Evolutionary conservation across 2,888 invertebrate species (phyloP).

Genomic region (Scaptomyza parva): DNA sequence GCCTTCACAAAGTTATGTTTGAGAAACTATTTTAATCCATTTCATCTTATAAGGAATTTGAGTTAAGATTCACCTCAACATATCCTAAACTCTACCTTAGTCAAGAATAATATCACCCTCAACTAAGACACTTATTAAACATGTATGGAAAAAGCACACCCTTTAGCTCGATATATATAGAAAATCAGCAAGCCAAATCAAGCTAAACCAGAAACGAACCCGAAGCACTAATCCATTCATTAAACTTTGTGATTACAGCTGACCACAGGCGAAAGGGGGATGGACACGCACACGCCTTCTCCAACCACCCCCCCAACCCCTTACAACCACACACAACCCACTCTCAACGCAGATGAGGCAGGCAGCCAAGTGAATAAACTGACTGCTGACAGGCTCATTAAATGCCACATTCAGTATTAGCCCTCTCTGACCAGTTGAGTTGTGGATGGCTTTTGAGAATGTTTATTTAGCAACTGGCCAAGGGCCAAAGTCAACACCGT

Average conservation of each 20-base stretch:
- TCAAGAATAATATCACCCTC: neutral
- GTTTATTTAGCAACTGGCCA: slow-evolving; percentile 57
- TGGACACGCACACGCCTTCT: slow-evolving; percentile 29
- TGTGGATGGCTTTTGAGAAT: slow-evolving; percentile 9
- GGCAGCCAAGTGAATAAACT: slow-evolving; percentile 55
- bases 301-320: too few relatives aligned
- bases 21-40: too few relatives aligned
- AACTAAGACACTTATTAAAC: slow-evolving; percentile 7
- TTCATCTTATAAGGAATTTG: too few relatives aligned
- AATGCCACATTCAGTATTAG: slow-evolving; percentile 71
- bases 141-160: slow-evolving; percentile 18
- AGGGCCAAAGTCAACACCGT: slow-evolving; percentile 71
- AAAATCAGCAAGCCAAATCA: neutral
- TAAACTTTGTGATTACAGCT: slow-evolving; percentile 79
- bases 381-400: slow-evolving; percentile 79
- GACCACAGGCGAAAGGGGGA: slow-evolving; percentile 54
- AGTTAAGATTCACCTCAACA: neutral
- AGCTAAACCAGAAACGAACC: neutral
- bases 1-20: too few relatives aligned
- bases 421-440: slow-evolving; percentile 39
- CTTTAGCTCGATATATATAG: neutral
- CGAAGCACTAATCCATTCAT: slow-evolving; percentile 71
- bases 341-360: slow-evolving; percentile 26
- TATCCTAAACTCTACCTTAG: neutral
- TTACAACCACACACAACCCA: slow-evolving; percentile 7